These are phyloP conservation scores for Hippocampus mohnikei DNA, from an alignment of 2,113 vertebrate species.

Conservation along the genomic window DNA sequence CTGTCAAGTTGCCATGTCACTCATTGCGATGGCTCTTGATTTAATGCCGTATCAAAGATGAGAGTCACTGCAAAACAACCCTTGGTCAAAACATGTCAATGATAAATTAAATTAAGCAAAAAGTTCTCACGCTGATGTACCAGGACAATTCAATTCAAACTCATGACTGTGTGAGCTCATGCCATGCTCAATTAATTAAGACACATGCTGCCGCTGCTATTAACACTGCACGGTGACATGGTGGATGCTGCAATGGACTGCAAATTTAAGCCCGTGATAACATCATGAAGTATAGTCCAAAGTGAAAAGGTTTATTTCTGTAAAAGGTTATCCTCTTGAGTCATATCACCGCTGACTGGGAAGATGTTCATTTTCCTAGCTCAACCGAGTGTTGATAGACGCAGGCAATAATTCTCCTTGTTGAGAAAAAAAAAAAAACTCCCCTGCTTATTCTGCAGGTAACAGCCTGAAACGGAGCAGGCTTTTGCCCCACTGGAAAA, in stretches of 20 bases:
- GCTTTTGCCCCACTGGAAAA: conserved; percentile 71
- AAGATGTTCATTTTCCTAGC: conserved; percentile 49
- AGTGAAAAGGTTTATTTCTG: conserved; percentile 54
- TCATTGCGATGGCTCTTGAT: conserved; percentile 13
- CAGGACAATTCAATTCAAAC: neutral
- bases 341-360: conserved; percentile 60
- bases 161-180: neutral
- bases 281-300: conserved; percentile 39
- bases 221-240: conserved; percentile 11
- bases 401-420: conserved; percentile 66
- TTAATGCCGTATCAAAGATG: conserved; percentile 18
- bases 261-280: conserved; percentile 33
- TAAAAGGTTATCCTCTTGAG: conserved; percentile 59
- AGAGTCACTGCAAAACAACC: neutral
- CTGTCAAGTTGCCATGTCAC: conserved; percentile 46
- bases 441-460: conserved; percentile 72
- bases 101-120: neutral
- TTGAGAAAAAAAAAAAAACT: conserved; percentile 41
- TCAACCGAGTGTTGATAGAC: conserved; percentile 67
- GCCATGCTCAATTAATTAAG: neutral
- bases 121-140: neutral
- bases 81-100: neutral
- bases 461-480: conserved; percentile 72
- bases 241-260: conserved; percentile 3
- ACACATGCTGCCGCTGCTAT: neutral